These are phyloP conservation scores for Brachionus asplanchnoidis DNA, from an alignment of 1,140 invertebrate genomes.

Conservation along the genomic window DNA sequence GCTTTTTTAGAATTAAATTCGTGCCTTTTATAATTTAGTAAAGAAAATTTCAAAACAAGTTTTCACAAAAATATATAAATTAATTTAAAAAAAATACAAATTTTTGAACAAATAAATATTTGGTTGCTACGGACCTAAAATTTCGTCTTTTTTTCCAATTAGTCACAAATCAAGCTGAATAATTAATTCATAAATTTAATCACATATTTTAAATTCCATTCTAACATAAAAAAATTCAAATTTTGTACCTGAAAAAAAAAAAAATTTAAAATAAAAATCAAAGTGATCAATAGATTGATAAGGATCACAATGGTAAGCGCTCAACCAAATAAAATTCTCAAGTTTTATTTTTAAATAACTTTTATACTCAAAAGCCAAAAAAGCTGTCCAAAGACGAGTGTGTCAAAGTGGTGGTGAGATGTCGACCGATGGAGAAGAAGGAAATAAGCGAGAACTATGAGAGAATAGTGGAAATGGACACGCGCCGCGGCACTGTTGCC, in stretches of 20 bases:
- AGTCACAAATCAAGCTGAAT: slow-evolving; percentile 1
- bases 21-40: too few species aligned
- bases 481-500: background rate
- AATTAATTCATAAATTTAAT: slow-evolving; percentile 2
- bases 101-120: too few species aligned
- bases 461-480: slow-evolving; percentile 12
- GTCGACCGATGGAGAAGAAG: slow-evolving; percentile 78
- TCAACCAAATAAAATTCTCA: background rate
- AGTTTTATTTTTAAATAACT: background rate
- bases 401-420: slow-evolving; percentile 85
- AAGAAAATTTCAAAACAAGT: too few species aligned
- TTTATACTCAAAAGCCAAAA: background rate
- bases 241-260: background rate
- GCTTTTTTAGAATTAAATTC: too few species aligned
- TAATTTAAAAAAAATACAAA: too few species aligned
- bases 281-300: background rate
- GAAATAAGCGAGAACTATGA: slow-evolving; percentile 70
- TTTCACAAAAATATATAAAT: too few species aligned
- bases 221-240: background rate
- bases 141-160: background rate
- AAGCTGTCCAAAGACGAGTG: slow-evolving; percentile 60
- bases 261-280: background rate
- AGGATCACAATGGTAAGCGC: background rate
- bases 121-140: slow-evolving; percentile 18
- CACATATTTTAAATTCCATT: background rate